Evolutionary conservation across 2,888 invertebrate species (phyloP), one percentile per base, ranked within the genome.

Genomic region (Hypomecis punctinalis): DNA sequence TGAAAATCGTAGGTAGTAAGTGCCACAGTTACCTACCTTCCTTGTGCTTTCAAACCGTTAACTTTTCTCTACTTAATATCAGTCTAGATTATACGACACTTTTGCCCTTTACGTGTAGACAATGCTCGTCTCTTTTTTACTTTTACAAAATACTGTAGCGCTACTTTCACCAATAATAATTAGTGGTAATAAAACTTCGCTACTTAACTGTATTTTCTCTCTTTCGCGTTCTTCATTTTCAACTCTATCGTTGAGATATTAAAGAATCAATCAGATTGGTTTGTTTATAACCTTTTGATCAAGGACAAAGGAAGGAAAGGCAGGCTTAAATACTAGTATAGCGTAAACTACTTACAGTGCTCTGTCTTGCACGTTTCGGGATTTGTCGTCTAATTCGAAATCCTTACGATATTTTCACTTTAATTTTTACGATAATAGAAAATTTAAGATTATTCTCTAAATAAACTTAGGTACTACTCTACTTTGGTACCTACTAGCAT

Each of bases 131-230:
- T 59, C 73, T 82, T 85, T 82, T 84, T 84, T 84, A 75, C 77
- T 61, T 61, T 67, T 60, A 64, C 74, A 77, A 68, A 77, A 77
- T 80, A 80, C 79, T 79, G 55, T 48, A 48, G 73, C 43, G 75
- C 77, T 74, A 84, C 90, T 91, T 91, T 91, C 90, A 81, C 88
- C 85, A 86, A 81, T 23, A 82, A 83, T 83, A 84, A 46, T 72
- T 46, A 55, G 60, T 61, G 64, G 49, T 53, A 65, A 71, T 67
- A 66, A 67, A 67, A 57, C 58, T 61, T 48, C 49, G 49, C 47
- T 63, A 69, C 33, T 37, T 56, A 46, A 67, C 53, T 61, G 62
- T 60, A n/a, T 51, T 10, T 57, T 37, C 56, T 43, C 35, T 49
- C 6, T 5, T 40, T 5, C 9, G 8, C 11, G 11, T 48, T 36